Conservation (phyloP, 2,888 invertebrate genomes). For the Tyria jacobaeae region DNA sequence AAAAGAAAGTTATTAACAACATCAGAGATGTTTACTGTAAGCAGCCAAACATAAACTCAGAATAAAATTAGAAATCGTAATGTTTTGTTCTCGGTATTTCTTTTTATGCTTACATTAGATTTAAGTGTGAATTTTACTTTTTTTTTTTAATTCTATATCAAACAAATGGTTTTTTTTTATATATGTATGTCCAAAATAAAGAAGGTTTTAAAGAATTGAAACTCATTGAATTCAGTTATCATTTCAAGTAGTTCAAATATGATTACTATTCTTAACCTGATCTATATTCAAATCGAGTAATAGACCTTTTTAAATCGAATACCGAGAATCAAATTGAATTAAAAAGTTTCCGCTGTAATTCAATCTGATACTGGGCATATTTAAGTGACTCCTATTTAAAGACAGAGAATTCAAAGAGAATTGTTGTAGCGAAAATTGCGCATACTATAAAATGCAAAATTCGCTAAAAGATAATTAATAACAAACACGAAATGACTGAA, state of each 20-base stretch:
- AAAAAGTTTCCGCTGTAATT: not conserved
- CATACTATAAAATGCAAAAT: too few species aligned
- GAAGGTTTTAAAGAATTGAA: too few species aligned
- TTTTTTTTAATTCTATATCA: not conserved
- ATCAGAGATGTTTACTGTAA: too few species aligned
- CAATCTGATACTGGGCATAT: not conserved
- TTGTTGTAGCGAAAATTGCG: too few species aligned
- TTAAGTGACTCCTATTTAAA: not conserved
- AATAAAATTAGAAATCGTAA: too few species aligned
- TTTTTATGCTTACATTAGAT: not conserved
- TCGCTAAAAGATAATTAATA: too few species aligned
- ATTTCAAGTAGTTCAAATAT: not conserved
- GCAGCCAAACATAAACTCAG: too few species aligned
- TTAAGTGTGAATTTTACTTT: not conserved
- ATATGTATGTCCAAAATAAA: too few species aligned
- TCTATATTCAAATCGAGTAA: not conserved
- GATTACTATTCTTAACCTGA: not conserved
- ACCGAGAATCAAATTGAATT: not conserved
- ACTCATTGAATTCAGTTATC: not conserved
- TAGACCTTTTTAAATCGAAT: not conserved
- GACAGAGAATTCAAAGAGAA: too few species aligned
- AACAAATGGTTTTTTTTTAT: too few species aligned
- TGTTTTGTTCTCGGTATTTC: not conserved
- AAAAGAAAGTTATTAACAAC: too few species aligned
- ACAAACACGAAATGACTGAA: too few species aligned